Conservation (phyloP, 2,113 vertebrate species). For the Onychostruthus taczanowskii region DNA sequence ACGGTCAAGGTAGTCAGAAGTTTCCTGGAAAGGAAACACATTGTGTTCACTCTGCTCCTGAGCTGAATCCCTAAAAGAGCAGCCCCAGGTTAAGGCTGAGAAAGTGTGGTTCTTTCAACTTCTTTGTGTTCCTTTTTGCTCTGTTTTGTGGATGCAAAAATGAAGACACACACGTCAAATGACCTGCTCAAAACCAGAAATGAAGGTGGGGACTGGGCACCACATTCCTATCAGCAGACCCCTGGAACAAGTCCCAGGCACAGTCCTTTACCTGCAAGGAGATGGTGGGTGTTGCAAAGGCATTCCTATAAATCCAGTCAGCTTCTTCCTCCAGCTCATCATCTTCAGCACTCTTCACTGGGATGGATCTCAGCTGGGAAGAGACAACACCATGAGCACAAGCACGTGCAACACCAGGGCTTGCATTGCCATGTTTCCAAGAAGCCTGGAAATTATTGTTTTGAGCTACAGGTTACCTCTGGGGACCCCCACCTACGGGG, state of each 20-base stretch:
- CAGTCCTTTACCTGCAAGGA: constrained; percentile 87
- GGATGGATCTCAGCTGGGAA: constrained; percentile 85
- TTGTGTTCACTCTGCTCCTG: not conserved
- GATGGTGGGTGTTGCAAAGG: constrained; percentile 95
- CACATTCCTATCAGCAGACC: not conserved
- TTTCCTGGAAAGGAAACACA: constrained; percentile 77
- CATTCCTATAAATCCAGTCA: constrained; percentile 98
- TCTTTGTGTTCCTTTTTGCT: not conserved
- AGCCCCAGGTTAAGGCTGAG: not conserved
- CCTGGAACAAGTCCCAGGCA: not conserved
- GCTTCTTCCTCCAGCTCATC: constrained; percentile 98
- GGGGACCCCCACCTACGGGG: not conserved
- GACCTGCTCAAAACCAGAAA: not conserved
- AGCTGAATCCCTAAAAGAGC: not conserved
- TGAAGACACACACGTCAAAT: accelerated
- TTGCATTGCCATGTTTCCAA: not conserved
- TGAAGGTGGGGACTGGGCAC: not conserved
- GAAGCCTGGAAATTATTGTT: not conserved
- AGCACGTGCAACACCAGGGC: not conserved
- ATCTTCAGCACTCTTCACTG: constrained; percentile 92
- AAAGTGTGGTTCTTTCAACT: not conserved
- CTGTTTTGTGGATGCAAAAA: not conserved
- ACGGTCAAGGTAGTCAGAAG: constrained; percentile 90
- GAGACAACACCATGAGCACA: not conserved
- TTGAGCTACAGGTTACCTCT: not conserved